Percentiles rank a stretch among this genome's conserved stretches.
phyloP scores from a whole-genome alignment of 2,888 invertebrate species.

The Magallana nippona region DNA sequence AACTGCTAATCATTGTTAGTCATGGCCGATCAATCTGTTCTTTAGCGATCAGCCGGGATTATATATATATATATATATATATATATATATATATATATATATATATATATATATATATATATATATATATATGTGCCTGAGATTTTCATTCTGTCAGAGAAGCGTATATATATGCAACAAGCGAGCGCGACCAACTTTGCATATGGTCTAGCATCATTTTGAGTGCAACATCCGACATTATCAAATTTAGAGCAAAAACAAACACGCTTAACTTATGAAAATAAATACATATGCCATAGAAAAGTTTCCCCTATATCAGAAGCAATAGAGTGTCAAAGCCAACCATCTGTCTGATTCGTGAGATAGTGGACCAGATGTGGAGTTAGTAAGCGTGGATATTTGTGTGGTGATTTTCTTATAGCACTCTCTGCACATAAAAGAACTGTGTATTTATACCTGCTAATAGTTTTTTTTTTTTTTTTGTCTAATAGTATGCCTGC shows the following conservation, averaged over 20 bases:
- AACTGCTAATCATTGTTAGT: too few relatives aligned
- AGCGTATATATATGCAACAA: too few relatives aligned
- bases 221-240: background rate
- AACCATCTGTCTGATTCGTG: background rate
- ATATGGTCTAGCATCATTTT: background rate
- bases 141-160: too few relatives aligned
- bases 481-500: too few relatives aligned
- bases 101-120: too few relatives aligned
- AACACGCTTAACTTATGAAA: background rate
- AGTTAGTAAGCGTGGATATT: background rate
- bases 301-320: background rate
- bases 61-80: too few relatives aligned
- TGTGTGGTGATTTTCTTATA: background rate
- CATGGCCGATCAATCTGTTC: too few relatives aligned
- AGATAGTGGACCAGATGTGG: background rate
- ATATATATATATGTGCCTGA: too few relatives aligned
- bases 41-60: too few relatives aligned
- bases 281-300: slow-evolving; percentile 24
- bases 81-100: too few relatives aligned
- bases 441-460: too few relatives aligned
- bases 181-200: background rate
- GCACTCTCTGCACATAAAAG: background rate
- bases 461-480: too few relatives aligned
- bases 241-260: background rate
- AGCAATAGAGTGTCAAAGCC: background rate